phyloP scores from a whole-genome alignment of 2,888 invertebrate species.

The Petrophora chlorosata region DNA sequence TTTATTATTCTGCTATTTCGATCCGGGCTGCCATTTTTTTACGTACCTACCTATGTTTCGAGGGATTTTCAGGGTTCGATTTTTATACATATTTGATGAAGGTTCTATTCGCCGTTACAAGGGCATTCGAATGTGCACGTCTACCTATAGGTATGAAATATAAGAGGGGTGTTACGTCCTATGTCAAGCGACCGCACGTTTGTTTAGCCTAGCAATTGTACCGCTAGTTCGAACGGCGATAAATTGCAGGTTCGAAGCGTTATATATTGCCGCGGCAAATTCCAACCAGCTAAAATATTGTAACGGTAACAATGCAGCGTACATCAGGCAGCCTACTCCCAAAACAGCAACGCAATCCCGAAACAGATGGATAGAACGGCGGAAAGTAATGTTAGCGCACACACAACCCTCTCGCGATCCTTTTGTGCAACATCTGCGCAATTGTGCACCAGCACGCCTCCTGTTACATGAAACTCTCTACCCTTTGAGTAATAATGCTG shows the following conservation, averaged over 20 bases:
- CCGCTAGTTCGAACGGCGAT: conserved; percentile 56
- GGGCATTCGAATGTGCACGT: conserved; percentile 10
- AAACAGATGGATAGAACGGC: conserved; percentile 43
- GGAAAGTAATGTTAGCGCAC: conserved; percentile 46
- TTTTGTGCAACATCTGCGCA: conserved; percentile 65
- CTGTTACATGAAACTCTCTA: conserved; percentile 59
- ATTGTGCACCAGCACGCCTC: conserved; percentile 49
- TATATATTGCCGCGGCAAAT: conserved; percentile 56
- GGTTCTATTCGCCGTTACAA: conserved; percentile 6
- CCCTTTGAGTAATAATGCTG: conserved; percentile 58
- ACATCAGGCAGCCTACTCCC: conserved; percentile 40
- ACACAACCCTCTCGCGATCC: conserved; percentile 46
- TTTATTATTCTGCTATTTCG: conserved; percentile 13
- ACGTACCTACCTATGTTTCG: conserved; percentile 15
- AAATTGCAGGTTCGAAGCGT: conserved; percentile 63
- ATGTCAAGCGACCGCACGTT: conserved; percentile 57
- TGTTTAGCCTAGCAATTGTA: conserved; percentile 62
- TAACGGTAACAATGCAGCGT: conserved; percentile 41
- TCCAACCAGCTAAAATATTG: conserved; percentile 53
- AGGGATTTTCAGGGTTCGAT: conserved; percentile 21
- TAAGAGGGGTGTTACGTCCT: conserved; percentile 29
- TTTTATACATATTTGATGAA: conserved; percentile 29
- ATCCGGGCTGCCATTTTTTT: conserved; percentile 22
- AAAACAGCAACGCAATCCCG: conserved; percentile 39
- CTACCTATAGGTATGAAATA: conserved; percentile 11